phyloP scores from a whole-genome alignment of 2,888 invertebrate genomes.

The Thyatira batis region DNA sequence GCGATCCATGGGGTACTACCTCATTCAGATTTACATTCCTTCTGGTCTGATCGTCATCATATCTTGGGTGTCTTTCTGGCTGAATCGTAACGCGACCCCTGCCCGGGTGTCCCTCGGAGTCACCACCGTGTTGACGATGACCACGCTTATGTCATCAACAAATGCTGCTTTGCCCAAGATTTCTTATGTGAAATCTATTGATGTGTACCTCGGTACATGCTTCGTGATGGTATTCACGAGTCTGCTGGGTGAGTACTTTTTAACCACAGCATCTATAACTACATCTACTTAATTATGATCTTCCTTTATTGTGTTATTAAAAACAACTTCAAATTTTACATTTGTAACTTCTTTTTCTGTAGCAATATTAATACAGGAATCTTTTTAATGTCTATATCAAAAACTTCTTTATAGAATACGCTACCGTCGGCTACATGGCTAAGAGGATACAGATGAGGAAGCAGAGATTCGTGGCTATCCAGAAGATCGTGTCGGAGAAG shows the following conservation, averaged over 20 bases:
- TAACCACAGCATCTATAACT: not conserved
- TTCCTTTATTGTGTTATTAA: too few relatives aligned
- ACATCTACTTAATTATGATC: too few relatives aligned
- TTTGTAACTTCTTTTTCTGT: too few relatives aligned
- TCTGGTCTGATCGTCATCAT: constrained; percentile 97
- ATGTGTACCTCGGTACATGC: constrained; percentile 97
- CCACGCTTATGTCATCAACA: constrained; percentile 96
- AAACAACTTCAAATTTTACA: too few relatives aligned
- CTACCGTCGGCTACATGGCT: constrained; percentile 97
- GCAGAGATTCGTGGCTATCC: constrained; percentile 91
- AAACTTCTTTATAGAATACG: constrained; percentile 88
- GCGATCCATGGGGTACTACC: constrained; percentile 97
- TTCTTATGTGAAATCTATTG: constrained; percentile 97
- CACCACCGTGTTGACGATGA: constrained; percentile 97
- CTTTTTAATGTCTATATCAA: too few relatives aligned
- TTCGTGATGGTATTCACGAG: constrained; percentile 99
- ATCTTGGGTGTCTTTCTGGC: constrained; percentile 97
- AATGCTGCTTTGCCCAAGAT: constrained; percentile 97
- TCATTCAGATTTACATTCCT: constrained; percentile 98
- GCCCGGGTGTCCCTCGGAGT: constrained; percentile 95
- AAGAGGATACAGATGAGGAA: constrained; percentile 97
- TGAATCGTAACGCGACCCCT: constrained; percentile 95
- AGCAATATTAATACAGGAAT: too few relatives aligned
- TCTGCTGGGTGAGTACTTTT: constrained; percentile 91
- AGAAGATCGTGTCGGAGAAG: constrained; percentile 94